Evolutionary conservation across 2,888 invertebrate species (phyloP).

Genomic region (Epinotia ramella): DNA sequence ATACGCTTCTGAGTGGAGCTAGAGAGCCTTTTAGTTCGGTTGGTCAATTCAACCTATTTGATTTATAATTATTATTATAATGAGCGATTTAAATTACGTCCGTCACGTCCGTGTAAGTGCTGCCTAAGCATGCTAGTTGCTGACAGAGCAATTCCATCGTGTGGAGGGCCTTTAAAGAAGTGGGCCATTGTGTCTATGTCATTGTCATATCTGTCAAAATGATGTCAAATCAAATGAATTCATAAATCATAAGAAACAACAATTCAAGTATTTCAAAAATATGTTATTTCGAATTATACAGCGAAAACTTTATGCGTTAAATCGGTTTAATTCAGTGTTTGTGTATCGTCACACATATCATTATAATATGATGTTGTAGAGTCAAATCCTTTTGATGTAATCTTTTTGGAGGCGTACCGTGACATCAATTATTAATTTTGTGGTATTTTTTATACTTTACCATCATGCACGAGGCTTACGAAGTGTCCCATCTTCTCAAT

Average conservation of each 20-base stretch:
- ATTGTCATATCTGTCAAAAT: background rate
- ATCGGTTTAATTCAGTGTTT: background rate
- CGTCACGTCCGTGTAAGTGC: too few species aligned
- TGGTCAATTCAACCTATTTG: too few species aligned
- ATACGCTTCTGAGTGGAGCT: too few species aligned
- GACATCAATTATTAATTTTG: background rate
- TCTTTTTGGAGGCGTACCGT: conserved; percentile 34
- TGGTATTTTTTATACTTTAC: conserved; percentile 36
- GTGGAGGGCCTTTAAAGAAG: background rate
- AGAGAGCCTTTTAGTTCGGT: too few species aligned
- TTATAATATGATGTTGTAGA: background rate
- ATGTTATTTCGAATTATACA: background rate
- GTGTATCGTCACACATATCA: background rate
- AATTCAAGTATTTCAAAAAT: background rate
- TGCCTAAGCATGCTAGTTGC: too few species aligned
- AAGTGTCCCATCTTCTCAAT: conserved; percentile 92
- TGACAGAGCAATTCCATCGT: background rate
- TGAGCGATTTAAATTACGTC: too few species aligned
- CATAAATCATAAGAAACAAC: background rate
- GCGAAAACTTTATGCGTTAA: background rate
- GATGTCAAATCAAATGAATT: background rate
- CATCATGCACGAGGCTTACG: conserved; percentile 94
- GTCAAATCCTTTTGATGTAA: background rate
- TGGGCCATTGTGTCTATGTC: background rate
- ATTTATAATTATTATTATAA: too few species aligned